Percentiles rank a stretch among this genome's conserved stretches.
phyloP scores from a whole-genome alignment of 1,140 invertebrate species.

The Macrosteles quadrilineatus region DNA sequence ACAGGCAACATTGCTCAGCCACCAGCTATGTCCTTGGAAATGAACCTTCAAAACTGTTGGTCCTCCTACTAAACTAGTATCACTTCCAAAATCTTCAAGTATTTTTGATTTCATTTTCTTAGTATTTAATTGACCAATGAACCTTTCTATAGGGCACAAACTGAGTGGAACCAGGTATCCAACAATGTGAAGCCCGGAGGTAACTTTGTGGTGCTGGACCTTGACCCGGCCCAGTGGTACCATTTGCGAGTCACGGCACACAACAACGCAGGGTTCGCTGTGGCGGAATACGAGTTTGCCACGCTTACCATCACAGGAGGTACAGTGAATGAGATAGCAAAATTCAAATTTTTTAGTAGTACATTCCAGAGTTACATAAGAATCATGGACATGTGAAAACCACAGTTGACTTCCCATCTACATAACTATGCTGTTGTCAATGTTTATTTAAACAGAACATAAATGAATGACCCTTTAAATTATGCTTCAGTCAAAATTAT shows the following conservation, averaged over 20 bases:
- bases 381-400: neutral
- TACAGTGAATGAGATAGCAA: constrained; percentile 55
- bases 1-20: too few species aligned
- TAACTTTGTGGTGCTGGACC: constrained; percentile 87
- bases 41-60: too few species aligned
- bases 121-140: too few species aligned
- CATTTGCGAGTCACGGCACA: constrained; percentile 88
- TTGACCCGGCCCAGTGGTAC: constrained; percentile 93
- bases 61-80: too few species aligned
- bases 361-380: neutral
- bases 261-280: constrained; percentile 93
- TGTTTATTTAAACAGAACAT: too few species aligned
- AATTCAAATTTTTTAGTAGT: constrained; percentile 38
- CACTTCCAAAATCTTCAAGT: too few species aligned
- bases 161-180: constrained; percentile 91
- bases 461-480: too few species aligned
- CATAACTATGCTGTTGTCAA: neutral
- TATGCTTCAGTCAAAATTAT: too few species aligned
- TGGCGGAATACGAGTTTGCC: constrained; percentile 92
- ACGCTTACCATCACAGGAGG: constrained; percentile 93
- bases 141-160: constrained; percentile 73
- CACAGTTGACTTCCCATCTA: neutral
- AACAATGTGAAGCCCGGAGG: constrained; percentile 89
- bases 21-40: too few species aligned
- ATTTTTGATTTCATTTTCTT: too few species aligned